These are phyloP conservation scores for Dipodomys ordii DNA, from an alignment of 2,113 vertebrate genomes.

Conservation along the genomic window DNA sequence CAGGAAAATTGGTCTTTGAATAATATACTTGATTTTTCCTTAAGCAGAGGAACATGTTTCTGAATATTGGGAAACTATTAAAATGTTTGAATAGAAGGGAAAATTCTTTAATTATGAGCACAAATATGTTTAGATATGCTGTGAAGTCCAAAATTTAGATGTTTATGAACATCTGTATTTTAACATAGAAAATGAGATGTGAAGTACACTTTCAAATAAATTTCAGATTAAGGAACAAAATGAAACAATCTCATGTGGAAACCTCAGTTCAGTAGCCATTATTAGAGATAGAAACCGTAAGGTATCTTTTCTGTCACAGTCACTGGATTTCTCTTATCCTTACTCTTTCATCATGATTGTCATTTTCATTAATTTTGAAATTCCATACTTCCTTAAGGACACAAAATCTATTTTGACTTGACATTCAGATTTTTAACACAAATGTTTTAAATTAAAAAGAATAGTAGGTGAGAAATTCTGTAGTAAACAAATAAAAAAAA, in stretches of 20 bases:
- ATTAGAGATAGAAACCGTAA: background rate
- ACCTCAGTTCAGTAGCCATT: background rate
- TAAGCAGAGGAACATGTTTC: constrained; percentile 13
- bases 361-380: background rate
- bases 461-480: background rate
- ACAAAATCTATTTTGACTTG: background rate
- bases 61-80: constrained; percentile 24
- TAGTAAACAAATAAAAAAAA: background rate
- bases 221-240: background rate
- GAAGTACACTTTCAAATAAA: background rate
- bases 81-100: constrained; percentile 14
- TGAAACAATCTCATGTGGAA: background rate
- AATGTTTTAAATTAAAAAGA: background rate
- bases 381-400: background rate
- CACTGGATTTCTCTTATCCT: background rate
- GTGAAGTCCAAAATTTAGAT: background rate
- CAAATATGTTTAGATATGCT: background rate
- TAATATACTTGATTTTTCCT: constrained; percentile 25
- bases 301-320: background rate
- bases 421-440: background rate
- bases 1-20: constrained; percentile 43
- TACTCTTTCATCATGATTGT: background rate
- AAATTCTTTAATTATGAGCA: background rate
- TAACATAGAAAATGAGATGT: background rate
- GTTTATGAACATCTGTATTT: background rate